Evolutionary conservation across 1,140 invertebrate genomes (phyloP).

Genomic region (Macrosteles quadrilineatus): DNA sequence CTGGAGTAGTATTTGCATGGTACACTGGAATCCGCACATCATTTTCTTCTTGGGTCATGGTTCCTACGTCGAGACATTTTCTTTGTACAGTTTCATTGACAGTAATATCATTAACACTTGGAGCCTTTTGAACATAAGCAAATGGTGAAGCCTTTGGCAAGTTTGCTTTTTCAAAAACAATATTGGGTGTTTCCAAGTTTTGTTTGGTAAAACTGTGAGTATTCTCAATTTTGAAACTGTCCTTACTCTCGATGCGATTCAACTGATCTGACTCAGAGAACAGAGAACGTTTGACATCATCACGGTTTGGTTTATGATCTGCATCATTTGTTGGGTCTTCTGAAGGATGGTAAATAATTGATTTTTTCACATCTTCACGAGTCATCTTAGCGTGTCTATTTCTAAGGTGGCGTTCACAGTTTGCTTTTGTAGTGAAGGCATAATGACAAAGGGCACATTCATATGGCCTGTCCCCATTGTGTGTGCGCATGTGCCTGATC

Average conservation of each 20-base stretch:
- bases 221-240: not conserved
- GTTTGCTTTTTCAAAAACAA: not conserved
- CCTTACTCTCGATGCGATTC: not conserved
- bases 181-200: not conserved
- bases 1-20: not conserved
- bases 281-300: conserved; percentile 37
- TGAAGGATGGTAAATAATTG: conserved; percentile 82
- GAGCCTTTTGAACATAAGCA: not conserved
- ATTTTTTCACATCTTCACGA: conserved; percentile 82
- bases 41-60: conserved; percentile 44
- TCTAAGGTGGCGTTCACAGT: conserved; percentile 86
- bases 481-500: conserved; percentile 85
- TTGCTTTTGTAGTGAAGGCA: conserved; percentile 94
- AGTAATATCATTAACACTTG: not conserved
- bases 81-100: conserved; percentile 13
- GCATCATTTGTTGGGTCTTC: conserved; percentile 74
- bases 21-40: conserved; percentile 33
- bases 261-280: conserved; percentile 30
- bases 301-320: conserved; percentile 28
- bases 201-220: not conserved
- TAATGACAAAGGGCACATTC: conserved; percentile 93
- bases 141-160: not conserved
- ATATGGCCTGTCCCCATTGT: conserved; percentile 93
- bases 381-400: conserved; percentile 84
- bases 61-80: conserved; percentile 34